Evolutionary conservation across 2,888 invertebrate genomes (phyloP), one percentile per base, ranked within the genome.

Genomic region (Coelinius sp.): DNA sequence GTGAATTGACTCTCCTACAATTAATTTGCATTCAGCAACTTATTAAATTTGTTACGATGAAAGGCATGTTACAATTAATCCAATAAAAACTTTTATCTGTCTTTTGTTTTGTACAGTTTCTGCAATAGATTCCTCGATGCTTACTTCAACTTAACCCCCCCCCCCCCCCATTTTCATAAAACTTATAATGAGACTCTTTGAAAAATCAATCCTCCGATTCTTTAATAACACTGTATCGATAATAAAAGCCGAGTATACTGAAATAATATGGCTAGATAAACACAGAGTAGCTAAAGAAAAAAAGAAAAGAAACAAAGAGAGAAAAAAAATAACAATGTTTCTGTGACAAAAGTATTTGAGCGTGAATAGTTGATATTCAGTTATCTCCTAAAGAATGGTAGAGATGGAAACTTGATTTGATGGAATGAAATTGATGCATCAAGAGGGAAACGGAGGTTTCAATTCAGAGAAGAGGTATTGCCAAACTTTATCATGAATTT

Each of bases 351-450:
- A 20, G 52, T 66, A 52, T 52, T 52, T 27, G 49, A 49, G 49
- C 27, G 49, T 66, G 8, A 25, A 44, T 17, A 31, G 24, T 49
- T 49, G 66, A 27, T 38, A 59, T 52, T 66, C 12, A 10, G 8
- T 12, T 66, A 49, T 24, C 22, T 17, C 25, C 49, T 41, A 35
- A 24, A 52, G 17, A 49, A n/a, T n/a, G n/a, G n/a, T n/a, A 24
- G 38, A 31, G 38, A 14, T 35, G 44, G 35, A 49, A 20, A 63
- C 14, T 22, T 17, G 52, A 38, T 25, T 27, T 27, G 41, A 27
- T 63, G 25, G 25, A 70, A 70, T 70, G 38, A 64, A 70, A 70
- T 70, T 70, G 49, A 62, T 27, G n/a, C n/a, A n/a, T 63, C 17
- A 49, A 38, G 41, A 49, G n/a, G 20, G 38, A 70, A 62, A 62